Base-by-base conservation (phyloP, 2,888 invertebrate genomes). In the Lamellibrachia satsuma region DNA sequence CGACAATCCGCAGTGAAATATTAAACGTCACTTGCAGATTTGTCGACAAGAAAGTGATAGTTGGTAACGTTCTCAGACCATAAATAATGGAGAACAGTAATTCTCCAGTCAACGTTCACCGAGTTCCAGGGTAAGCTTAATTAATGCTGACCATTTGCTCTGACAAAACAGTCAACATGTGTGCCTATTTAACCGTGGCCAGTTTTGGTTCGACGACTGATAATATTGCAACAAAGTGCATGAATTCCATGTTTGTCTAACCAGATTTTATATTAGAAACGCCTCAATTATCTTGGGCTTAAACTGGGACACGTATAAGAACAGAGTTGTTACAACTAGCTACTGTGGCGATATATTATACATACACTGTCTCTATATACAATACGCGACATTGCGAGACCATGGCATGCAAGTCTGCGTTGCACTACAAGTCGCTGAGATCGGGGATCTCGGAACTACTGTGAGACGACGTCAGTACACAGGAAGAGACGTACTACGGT, bases 291-390 rank as follows among this genome's bases (percentile, higher is more conserved):
- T 75, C 75, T 75, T 75, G 75, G 75, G 75, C 75, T 22, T 15
- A 22, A 75, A 75, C 75, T 75, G 75, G 75, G 22, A 75, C 75
- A 75, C 75, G 3, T 4, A 75, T 75, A 75, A 39, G 75, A 75
- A 75, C 75, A 75, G 75, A 75, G 75, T 75, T 75, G 75, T 75
- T n/a, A 75, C 75, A 22, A 75, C 75, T 75, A 75, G 6, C 75
- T 75, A 75, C 22, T 75, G 75, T 75, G 75, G 75, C 75, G 75
- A 75, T 75, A 75, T 75, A 75, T 75, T 75, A 75, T 22, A 75
- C 75, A 75, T 75, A 75, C 75, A 75, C 15, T 75, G 75, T 75
- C 75, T 75, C 75, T 75, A 75, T 75, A 75, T 75, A 75, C 75
- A 75, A 75, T 75, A 75, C 22, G 75, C 75, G 22, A 75, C 22